These are phyloP conservation scores for Drosophila parthenogenetica DNA, from an alignment of 2,888 invertebrate species.

Conservation along the genomic window DNA sequence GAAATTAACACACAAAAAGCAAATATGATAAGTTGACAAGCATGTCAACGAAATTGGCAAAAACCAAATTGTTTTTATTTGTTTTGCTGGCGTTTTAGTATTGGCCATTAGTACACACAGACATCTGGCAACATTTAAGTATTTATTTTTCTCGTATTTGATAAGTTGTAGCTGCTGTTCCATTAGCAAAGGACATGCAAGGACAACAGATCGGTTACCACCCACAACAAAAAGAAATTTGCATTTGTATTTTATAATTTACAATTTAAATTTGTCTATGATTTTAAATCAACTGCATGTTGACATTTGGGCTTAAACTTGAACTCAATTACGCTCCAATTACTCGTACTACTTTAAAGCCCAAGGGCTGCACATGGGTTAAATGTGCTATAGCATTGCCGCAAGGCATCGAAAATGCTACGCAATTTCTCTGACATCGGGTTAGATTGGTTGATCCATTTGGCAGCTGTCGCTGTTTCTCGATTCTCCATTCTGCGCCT, in stretches of 20 bases:
- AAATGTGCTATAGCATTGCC: constrained; percentile 60
- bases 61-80: constrained; percentile 69
- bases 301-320: constrained; percentile 55
- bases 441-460: constrained; percentile 38
- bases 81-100: constrained; percentile 35
- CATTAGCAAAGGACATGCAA: constrained; percentile 33
- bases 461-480: constrained; percentile 71
- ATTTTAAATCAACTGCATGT: constrained; percentile 18
- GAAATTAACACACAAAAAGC: constrained; percentile 26
- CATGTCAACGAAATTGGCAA: constrained; percentile 54
- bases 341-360: constrained; percentile 46
- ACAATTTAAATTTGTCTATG: constrained; percentile 63
- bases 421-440: constrained; percentile 33
- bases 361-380: constrained; percentile 57
- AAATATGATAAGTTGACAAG: constrained; percentile 45
- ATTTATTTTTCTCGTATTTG: constrained; percentile 58
- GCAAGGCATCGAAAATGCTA: constrained; percentile 31
- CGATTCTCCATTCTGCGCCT: constrained; percentile 52
- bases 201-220: constrained; percentile 23
- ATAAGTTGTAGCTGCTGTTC: constrained; percentile 41
- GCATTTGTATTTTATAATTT: constrained; percentile 74
- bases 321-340: constrained; percentile 71
- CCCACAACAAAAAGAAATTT: constrained; percentile 49
- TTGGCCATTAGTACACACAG: constrained; percentile 20
- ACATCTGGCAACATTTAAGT: constrained; percentile 72